Percentiles rank a stretch among this genome's conserved stretches.
Evolutionary conservation across 2,888 invertebrate genomes (phyloP).

Genomic region (Pseudococcus viburni): DNA sequence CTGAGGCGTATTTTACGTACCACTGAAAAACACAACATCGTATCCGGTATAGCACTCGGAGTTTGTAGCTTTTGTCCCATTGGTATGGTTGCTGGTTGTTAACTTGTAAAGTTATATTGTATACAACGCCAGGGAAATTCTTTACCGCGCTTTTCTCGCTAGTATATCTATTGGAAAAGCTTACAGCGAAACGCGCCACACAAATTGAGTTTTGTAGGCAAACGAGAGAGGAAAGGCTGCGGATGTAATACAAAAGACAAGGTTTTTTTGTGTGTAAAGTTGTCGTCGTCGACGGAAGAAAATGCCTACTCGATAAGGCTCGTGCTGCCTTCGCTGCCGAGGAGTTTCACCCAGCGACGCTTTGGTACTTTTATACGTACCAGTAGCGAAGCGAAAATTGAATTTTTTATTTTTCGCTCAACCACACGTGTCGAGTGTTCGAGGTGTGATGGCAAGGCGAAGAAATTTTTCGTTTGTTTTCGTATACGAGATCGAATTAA

Average conservation of each 20-base stretch:
- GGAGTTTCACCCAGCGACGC: no score
- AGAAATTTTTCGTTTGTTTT: background rate
- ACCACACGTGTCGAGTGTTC: background rate
- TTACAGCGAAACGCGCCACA: slow-evolving; percentile 63
- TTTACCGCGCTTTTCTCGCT: slow-evolving; percentile 63
- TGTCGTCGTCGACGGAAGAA: slow-evolving; percentile 10
- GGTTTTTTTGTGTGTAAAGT: slow-evolving; percentile 18
- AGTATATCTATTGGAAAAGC: slow-evolving; percentile 61
- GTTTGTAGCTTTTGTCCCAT: slow-evolving; percentile 64
- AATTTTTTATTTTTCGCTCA: background rate
- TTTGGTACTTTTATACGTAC: background rate
- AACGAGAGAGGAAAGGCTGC: slow-evolving; percentile 44
- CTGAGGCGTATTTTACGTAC: slow-evolving; percentile 6
- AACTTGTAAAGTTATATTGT: slow-evolving; percentile 65
- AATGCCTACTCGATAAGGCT: slow-evolving; percentile 1
- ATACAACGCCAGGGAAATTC: slow-evolving; percentile 64
- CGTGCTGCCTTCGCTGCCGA: no score
- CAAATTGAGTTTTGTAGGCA: slow-evolving; percentile 62
- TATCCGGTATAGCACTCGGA: slow-evolving; percentile 37
- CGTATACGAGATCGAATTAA: background rate
- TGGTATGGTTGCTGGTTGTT: slow-evolving; percentile 66
- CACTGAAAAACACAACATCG: slow-evolving; percentile 62
- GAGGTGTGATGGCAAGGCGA: background rate
- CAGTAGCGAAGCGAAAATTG: slow-evolving; percentile 9
- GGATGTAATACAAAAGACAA: slow-evolving; percentile 56